phyloP scores from a whole-genome alignment of 2,888 invertebrate genomes.

The Synergus itoensis region DNA sequence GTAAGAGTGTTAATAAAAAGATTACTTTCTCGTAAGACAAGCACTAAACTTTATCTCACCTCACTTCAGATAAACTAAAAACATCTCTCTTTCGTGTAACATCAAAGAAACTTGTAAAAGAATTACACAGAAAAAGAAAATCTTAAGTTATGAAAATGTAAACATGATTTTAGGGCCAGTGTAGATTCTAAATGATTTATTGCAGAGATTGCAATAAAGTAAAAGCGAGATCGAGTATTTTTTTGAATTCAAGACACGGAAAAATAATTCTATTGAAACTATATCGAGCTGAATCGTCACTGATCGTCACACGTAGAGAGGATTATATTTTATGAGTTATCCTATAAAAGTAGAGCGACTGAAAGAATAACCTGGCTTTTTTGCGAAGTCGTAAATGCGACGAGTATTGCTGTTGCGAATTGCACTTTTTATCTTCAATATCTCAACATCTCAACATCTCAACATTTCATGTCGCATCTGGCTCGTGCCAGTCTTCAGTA shows the following conservation, averaged over 20 bases:
- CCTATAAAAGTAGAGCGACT: not conserved
- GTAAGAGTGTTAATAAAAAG: conserved; percentile 15
- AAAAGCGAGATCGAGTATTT: not conserved
- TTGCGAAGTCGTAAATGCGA: not conserved
- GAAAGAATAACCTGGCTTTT: not conserved
- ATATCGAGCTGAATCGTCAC: not conserved
- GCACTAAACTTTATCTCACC: not conserved
- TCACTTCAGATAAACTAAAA: not conserved
- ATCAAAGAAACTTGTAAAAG: not conserved
- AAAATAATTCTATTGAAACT: not conserved
- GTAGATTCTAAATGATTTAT: not conserved
- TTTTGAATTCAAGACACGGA: not conserved
- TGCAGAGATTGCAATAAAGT: not conserved
- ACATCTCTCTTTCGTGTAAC: not conserved
- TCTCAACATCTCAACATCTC: not conserved
- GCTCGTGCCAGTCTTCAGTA: conserved; percentile 28
- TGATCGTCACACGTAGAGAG: not conserved
- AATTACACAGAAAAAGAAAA: not conserved
- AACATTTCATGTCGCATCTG: conserved; percentile 13
- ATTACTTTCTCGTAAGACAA: conserved; percentile 2
- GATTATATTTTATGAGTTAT: not conserved
- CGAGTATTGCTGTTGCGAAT: not conserved
- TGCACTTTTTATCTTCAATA: not conserved
- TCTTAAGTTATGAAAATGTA: not conserved
- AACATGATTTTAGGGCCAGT: not conserved